Conservation (phyloP, 2,888 invertebrate genomes). For the Hyposoter didymator region DNA sequence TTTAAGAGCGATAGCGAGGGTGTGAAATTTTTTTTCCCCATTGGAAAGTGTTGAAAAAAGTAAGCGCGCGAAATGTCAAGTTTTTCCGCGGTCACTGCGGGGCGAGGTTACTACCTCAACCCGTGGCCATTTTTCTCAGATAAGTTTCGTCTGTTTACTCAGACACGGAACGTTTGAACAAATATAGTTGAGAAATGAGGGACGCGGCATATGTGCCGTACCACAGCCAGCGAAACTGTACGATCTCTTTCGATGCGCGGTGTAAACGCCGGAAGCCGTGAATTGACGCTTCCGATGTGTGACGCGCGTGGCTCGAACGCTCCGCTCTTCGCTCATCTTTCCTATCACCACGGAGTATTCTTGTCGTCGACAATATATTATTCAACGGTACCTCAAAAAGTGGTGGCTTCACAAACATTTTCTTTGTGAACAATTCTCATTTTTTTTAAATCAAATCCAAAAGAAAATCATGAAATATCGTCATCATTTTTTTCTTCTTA, state of each 20-base stretch:
- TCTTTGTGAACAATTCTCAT: background rate
- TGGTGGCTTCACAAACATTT: background rate
- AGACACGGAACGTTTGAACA: constrained; percentile 6
- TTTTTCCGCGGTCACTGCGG: too few species aligned
- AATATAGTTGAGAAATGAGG: constrained; percentile 44
- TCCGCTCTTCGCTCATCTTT: constrained; percentile 51
- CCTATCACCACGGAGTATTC: constrained; percentile 44
- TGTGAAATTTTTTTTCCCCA: too few species aligned
- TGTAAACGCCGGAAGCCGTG: constrained; percentile 78
- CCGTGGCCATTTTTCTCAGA: background rate
- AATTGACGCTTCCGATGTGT: constrained; percentile 75
- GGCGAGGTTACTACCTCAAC: background rate
- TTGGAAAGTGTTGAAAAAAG: too few species aligned
- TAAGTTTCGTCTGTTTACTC: background rate
- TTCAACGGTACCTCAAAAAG: background rate
- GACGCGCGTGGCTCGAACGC: constrained; percentile 64
- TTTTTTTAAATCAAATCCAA: background rate
- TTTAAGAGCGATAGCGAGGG: too few species aligned
- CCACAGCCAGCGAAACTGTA: constrained; percentile 17
- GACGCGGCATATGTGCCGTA: constrained; percentile 16
- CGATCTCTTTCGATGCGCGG: constrained; percentile 63
- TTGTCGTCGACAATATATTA: constrained; percentile 37
- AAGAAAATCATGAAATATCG: background rate
- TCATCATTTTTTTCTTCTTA: too few species aligned
- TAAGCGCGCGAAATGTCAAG: too few species aligned